Base-by-base conservation (phyloP, 2,113 vertebrate genomes). In the Tichodroma muraria region DNA sequence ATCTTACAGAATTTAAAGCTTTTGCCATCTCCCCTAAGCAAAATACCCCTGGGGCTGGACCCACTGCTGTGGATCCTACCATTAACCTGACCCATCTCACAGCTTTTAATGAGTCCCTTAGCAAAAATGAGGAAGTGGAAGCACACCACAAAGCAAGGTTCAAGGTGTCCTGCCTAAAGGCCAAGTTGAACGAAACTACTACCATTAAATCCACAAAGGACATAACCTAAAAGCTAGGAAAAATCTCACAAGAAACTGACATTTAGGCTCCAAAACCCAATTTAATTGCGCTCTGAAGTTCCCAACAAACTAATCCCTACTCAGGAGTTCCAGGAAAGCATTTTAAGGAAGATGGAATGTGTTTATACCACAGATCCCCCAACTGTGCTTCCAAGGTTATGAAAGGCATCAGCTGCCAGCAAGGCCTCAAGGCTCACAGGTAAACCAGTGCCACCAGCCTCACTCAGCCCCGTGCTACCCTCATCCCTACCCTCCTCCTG, bases 391-490 rank as follows among this genome's bases (percentile, higher is more conserved):
- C 56, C 38, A 47, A 10, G 54, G 44, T 4, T 77, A 64, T 1
- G 27, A 35, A 31, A 64, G 45, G 33, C 54, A 65, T 3, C n/a
- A 42, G 49, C 35, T 53, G 57, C 42, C 76, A 77, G 65, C 2
- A 0, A 69, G 50, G 44, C 44, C 65, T 30, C 0, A 1, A 42
- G 82, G 52, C n/a, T 57, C 38, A 4, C 33, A 14, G 54, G 31
- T 31, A 21, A 73, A n/a, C 45, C 78, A 87, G 57, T 7, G 35
- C 38, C 85, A 72, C 35, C n/a, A 54, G 9, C 21, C 22, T 25
- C 18, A 4, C 37, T 35, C 47, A 44, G 35, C 21, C 25, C 27
- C 21, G n/a, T 1, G 0, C 16, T 1, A 8, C 23, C 31, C 71
- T 50, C 49, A 40, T 44, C 33, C 52, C 11, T 21, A 3, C 60